Base-by-base conservation (phyloP, 2,888 invertebrate genomes). In the Ennomos erosarius region DNA sequence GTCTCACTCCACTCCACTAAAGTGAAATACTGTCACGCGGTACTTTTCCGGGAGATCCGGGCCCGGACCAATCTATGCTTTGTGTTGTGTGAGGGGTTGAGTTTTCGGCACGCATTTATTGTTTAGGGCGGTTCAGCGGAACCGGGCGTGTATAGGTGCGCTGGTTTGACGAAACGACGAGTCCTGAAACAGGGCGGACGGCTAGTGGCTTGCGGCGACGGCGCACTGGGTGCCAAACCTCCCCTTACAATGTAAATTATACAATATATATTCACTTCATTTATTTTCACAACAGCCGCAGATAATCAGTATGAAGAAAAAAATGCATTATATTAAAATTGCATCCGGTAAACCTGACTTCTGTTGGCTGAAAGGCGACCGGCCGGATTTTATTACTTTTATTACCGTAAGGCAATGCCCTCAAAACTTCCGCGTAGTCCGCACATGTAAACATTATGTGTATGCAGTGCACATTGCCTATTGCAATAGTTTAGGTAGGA, bases 401-500 rank as follows among this genome's bases (percentile, higher is more conserved):
- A 55, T 55, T 51, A 52, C 42, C 9, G 39, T 36, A 49, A 46
- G 43, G 50, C 53, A 50, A 44, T 50, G 57, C 39, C 48, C 55
- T 53, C 49, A 33, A 57, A 54, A 16, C 55, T 59, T 59, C 59
- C 55, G 62, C 45, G 51, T 58, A 12, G 16, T 46, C 33, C 33
- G 33, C 1, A 13, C 16, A 43, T 43, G 11, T 52, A 55, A 62
- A 59, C 53, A 55, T 26, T 26, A 26, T 26, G 26, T 26, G 26
- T 26, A 26, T 26, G 26, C 26, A 26, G 39, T 26, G 60, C 56
- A 46, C 50, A 44, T 46, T 54, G 59, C 53, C 48, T 57, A 50
- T 44, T 50, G 36, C 62, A 58, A 58, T 59, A 51, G 58, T 59
- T 64, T 61, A 59, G 36, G 34, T 53, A 67, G 44, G 62, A 49